phyloP scores from a whole-genome alignment of 2,797 vertebrate genomes.

The Threskiornis aethiopicus region DNA sequence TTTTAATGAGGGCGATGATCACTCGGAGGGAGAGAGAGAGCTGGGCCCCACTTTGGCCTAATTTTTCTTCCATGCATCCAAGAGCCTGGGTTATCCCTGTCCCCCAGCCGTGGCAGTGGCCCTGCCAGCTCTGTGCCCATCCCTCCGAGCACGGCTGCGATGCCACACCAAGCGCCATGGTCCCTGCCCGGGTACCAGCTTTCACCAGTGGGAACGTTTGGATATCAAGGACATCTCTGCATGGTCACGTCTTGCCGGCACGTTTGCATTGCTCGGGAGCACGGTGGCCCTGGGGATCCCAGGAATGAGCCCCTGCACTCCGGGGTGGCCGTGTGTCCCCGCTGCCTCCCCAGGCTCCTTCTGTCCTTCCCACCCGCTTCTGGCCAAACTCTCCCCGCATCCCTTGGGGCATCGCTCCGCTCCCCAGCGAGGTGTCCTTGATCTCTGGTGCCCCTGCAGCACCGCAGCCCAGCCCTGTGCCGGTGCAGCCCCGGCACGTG shows the following conservation, averaged over 20 bases:
- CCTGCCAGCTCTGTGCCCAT: background rate
- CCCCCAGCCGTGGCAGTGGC: background rate
- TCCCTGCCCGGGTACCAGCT: background rate
- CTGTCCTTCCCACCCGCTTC: background rate
- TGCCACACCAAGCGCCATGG: background rate
- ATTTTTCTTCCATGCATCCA: slow-evolving; percentile 53
- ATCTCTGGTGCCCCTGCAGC: background rate
- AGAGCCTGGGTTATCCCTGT: background rate
- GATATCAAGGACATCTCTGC: background rate
- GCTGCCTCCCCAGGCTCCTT: background rate
- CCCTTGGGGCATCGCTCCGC: background rate
- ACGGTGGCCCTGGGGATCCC: fast-evolving
- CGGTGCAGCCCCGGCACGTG: fast-evolving
- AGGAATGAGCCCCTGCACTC: background rate
- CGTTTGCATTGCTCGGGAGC: fast-evolving
- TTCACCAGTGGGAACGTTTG: background rate
- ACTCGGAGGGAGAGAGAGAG: slow-evolving; percentile 57
- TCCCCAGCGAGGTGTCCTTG: too few relatives aligned
- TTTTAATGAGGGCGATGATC: slow-evolving; percentile 78
- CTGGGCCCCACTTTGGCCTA: slow-evolving; percentile 54
- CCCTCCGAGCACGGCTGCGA: background rate
- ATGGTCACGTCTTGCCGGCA: background rate
- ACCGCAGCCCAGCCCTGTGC: fast-evolving
- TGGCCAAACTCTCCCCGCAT: too few relatives aligned
- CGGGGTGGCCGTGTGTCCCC: fast-evolving